Evolutionary conservation across 2,888 invertebrate species (phyloP), one percentile per base, ranked within the genome.

Genomic region (Allygus modestus): DNA sequence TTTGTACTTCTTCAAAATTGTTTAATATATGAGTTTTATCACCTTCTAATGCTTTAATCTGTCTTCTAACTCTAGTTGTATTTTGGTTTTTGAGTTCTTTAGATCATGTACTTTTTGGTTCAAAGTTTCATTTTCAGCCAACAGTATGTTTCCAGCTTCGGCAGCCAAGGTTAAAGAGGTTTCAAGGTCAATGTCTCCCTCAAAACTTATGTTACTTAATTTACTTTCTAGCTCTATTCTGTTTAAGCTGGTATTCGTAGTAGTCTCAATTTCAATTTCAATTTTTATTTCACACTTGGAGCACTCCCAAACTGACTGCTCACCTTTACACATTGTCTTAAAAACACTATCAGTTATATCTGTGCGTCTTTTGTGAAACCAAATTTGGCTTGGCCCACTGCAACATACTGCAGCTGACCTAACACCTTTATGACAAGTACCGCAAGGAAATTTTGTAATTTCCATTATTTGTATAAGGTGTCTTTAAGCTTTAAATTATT

Each of bases 101-200:
- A 61, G 23, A 11, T 61, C 61, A 61, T 61, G 61, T 61, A 61
- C n/a, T 61, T 23, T 61, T 61, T 61, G 61, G 23, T 61, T 61
- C 28, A 9, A 61, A 23, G 2, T 61, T 23, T 61, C 61, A 23
- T 61, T 61, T 23, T 61, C 61, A 23, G 20, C 26, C 2, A 61
- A 23, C 2, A 61, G 28, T 23, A 20, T 7, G 2, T 2, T 61
- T 23, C 61, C 23, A 61, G 61, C 61, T 61, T 61, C 61, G 2
- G 61, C 61, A 7, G 61, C 61, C 11, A 61, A 28, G 4, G 61
- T 61, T 61, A 61, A 15, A 17, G 61, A 61, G 17, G 61, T 61
- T 61, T 61, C 61, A n/a, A 61, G 61, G n/a, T 61, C 61, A 15
- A 54, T 2, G 15, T 23, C n/a, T 5, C n/a, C 15, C 12, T 23